Evolutionary conservation across 2,888 invertebrate genomes (phyloP), one percentile per base, ranked within the genome.

Genomic region (Clusia tigrina): DNA sequence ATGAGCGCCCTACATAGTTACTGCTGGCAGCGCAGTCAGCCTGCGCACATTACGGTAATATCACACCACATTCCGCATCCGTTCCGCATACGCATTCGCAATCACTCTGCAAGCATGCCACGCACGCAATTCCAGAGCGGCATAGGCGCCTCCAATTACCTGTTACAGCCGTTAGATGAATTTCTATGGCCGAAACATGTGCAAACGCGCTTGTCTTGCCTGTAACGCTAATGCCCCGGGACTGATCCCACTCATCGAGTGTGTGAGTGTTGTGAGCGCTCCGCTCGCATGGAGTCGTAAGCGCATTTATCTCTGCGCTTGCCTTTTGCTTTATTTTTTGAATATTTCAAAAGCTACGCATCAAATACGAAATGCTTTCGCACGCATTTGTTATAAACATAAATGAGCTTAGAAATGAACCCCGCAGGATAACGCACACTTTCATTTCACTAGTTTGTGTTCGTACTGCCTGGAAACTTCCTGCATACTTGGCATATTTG

Each of bases 361-460:
- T 52, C 46, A 58, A 78, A 72, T 78, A 74, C 61, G 59, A 63
- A 64, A 51, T 54, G 38, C 10, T 38, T 38, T 78, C 77, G 82
- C 81, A 81, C 81, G 82, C 80, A 81, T 80, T 81, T 80, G 81
- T 78, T 78, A 81, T 82, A 82, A 82, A 82, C 81, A 80, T 81
- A 82, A 81, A 81, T 79, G 82, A 78, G 81, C 83, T 81, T 81
- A 82, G 80, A 80, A 79, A 81, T 78, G 79, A 80, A 80, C 78
- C 81, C 81, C 80, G 74, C 76, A 78, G 81, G 79, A 80, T 78
- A 75, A 75, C 67, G 70, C 69, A 63, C 63, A 69, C 68, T n/a
- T n/a, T n/a, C n/a, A n/a, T 58, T 61, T 56, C 65, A 63, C 55
- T 61, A 52, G 55, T 58, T 62, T 48, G 58, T 38, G 32, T 32